phyloP scores from a whole-genome alignment of 2,113 vertebrate species.

The Etheostoma cragini region DNA sequence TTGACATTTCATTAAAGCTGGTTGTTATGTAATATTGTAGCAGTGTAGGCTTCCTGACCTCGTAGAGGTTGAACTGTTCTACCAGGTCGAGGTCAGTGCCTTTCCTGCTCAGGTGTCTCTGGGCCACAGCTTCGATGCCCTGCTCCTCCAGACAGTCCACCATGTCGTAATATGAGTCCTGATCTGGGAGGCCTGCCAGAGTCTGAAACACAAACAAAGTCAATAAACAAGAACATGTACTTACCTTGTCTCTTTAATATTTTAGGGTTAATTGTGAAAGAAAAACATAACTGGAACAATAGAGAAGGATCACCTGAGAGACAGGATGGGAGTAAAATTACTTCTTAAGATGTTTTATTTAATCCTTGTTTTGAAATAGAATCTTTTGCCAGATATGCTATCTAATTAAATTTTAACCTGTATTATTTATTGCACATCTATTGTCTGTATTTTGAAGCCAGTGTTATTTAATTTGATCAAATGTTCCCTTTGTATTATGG shows the following conservation, averaged over 20 bases:
- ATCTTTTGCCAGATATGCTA: not conserved
- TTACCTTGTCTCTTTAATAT: not conserved
- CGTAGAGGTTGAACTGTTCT: conserved; percentile 97
- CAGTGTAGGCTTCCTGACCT: conserved; percentile 82
- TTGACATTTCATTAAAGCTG: not conserved
- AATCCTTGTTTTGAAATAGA: not conserved
- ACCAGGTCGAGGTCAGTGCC: conserved; percentile 95
- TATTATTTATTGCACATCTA: not conserved
- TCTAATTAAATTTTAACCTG: not conserved
- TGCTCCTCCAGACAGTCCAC: conserved; percentile 97
- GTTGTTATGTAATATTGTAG: not conserved
- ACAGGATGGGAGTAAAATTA: not conserved
- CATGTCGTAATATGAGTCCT: conserved; percentile 96
- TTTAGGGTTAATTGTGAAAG: conserved; percentile 7
- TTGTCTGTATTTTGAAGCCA: not conserved
- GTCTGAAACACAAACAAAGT: conserved; percentile 81
- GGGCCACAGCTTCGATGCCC: conserved; percentile 89
- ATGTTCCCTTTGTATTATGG: not conserved
- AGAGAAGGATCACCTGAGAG: not conserved
- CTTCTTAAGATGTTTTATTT: not conserved
- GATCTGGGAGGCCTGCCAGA: conserved; percentile 92
- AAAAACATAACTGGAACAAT: not conserved
- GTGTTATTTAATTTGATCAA: not conserved
- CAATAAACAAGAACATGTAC: not conserved
- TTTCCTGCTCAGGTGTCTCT: conserved; percentile 93